Evolutionary conservation across 1,140 invertebrate genomes (phyloP).

Genomic region (Trachelipus rathkii): DNA sequence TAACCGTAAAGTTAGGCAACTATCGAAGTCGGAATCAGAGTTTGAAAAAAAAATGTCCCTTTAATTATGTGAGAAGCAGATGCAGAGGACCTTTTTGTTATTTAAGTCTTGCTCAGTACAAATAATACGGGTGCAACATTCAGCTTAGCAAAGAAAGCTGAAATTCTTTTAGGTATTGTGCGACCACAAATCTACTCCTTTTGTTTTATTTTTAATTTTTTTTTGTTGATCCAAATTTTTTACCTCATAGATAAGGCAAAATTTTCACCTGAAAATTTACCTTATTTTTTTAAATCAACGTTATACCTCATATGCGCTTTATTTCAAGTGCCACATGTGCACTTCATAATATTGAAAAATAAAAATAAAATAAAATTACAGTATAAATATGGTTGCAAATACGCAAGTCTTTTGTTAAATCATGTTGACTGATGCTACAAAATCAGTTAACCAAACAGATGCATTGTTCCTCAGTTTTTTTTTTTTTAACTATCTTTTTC

Average conservation of each 20-base stretch:
- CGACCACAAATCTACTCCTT: constrained; percentile 38
- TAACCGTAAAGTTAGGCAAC: too few species aligned
- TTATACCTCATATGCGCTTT: constrained; percentile 45
- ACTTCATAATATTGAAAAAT: constrained; percentile 22
- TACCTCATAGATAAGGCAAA: constrained; percentile 32
- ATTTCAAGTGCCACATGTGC: constrained; percentile 31
- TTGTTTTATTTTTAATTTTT: constrained; percentile 8
- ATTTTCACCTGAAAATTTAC: too few species aligned
- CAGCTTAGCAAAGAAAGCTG: constrained; percentile 33
- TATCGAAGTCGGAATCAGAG: too few species aligned
- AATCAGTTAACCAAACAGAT: not conserved
- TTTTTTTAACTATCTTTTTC: constrained; percentile 20
- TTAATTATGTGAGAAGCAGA: constrained; percentile 14
- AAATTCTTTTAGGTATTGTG: constrained; percentile 31
- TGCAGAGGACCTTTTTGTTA: constrained; percentile 34
- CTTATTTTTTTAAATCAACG: constrained; percentile 9
- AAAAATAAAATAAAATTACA: too few species aligned
- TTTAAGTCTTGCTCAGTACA: constrained; percentile 44
- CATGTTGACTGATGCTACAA: too few species aligned
- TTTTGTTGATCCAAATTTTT: constrained; percentile 38
- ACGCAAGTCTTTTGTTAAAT: too few species aligned
- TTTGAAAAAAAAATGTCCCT: not conserved
- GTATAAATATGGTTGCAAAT: too few species aligned
- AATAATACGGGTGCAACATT: constrained; percentile 44
- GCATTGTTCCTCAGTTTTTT: constrained; percentile 45